These are phyloP conservation scores for Caenorhabditis virilis DNA, from an alignment of 2,888 invertebrate genomes.

Conservation along the genomic window DNA sequence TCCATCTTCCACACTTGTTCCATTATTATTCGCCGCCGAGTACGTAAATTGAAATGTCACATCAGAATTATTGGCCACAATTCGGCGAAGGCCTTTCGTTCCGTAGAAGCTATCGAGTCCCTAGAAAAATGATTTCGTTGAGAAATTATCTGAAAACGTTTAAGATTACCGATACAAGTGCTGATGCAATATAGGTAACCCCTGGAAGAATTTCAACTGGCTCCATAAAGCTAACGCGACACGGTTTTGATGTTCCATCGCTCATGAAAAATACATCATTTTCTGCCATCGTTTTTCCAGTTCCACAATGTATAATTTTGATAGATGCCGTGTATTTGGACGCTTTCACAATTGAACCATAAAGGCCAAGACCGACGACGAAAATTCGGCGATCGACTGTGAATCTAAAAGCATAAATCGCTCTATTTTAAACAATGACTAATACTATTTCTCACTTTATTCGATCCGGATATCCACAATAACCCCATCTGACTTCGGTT, in stretches of 20 bases:
- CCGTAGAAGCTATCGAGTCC: constrained; percentile 88
- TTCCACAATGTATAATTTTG: constrained; percentile 76
- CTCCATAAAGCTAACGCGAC: constrained; percentile 72
- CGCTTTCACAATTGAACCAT: constrained; percentile 80
- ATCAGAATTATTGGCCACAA: constrained; percentile 74
- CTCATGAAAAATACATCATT: constrained; percentile 81
- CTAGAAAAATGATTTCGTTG: constrained; percentile 70
- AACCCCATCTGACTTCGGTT: constrained; percentile 83
- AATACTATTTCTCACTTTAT: constrained; percentile 74
- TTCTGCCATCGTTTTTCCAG: constrained; percentile 78
- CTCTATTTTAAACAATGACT: not conserved
- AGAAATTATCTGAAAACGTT: too few species aligned
- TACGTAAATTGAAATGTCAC: constrained; percentile 79
- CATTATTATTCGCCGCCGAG: constrained; percentile 80
- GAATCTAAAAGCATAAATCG: constrained; percentile 73
- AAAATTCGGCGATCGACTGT: constrained; percentile 82
- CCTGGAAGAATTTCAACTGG: constrained; percentile 82
- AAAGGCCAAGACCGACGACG: constrained; percentile 83
- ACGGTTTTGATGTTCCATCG: constrained; percentile 81
- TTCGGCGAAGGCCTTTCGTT: constrained; percentile 80
- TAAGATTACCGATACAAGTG: too few species aligned
- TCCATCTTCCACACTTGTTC: constrained; percentile 84
- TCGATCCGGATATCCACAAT: constrained; percentile 82
- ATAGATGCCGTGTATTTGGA: constrained; percentile 76
- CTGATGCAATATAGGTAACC: constrained; percentile 81